A percentile compares a stretch with the other conserved stretches of the same genome.
Evolutionary conservation across 2,113 vertebrate species (phyloP).

Genomic region (Salminus brasiliensis): DNA sequence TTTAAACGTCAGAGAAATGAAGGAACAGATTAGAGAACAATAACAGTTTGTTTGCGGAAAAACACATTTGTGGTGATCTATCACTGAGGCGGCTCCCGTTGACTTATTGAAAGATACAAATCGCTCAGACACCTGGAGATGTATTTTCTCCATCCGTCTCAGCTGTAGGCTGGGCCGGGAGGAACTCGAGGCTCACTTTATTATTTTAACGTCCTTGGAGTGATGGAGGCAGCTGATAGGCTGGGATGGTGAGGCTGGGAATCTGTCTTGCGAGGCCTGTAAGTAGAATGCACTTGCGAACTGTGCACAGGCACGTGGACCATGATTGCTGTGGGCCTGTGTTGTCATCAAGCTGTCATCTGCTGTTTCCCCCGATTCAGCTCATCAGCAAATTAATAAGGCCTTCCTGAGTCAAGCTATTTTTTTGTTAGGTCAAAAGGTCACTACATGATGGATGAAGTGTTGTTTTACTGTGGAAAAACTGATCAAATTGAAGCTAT

Average conservation of each 20-base stretch:
- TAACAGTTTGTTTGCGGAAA: constrained; percentile 42
- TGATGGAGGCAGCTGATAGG: constrained; percentile 23
- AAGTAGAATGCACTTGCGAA: not conserved
- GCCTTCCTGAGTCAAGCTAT: not conserved
- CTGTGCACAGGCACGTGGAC: not conserved
- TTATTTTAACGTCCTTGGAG: constrained; percentile 56
- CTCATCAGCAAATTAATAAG: not conserved
- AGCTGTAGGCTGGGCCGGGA: constrained; percentile 16
- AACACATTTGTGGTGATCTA: constrained; percentile 56
- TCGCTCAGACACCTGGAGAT: constrained; percentile 54
- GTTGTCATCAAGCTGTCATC: not conserved
- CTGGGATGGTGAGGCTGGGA: not conserved
- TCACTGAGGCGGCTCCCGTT: constrained; percentile 57
- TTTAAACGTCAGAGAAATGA: constrained; percentile 22
- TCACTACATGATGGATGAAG: no score
- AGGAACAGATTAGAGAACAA: constrained; percentile 47
- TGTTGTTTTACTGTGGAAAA: no score
- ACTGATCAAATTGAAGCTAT: no score
- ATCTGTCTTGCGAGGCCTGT: not conserved
- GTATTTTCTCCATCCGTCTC: constrained; percentile 62
- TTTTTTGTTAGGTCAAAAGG: no score
- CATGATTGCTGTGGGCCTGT: not conserved
- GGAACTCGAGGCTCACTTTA: constrained; percentile 24
- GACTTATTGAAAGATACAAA: constrained; percentile 58
- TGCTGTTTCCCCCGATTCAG: not conserved